Conservation (phyloP, 1,140 invertebrate genomes). For the Theocolax elegans region DNA sequence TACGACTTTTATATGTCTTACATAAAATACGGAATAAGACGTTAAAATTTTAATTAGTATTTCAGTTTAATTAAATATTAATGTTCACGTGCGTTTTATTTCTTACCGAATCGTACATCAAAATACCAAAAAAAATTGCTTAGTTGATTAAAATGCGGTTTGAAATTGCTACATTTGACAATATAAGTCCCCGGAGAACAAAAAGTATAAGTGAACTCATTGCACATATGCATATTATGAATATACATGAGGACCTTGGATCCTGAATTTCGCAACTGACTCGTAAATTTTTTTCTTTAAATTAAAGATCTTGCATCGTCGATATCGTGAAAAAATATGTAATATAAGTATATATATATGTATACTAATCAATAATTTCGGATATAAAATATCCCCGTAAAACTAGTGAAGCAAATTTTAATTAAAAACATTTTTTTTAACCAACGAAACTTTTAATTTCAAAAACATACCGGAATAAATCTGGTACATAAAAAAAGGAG, state of each 20-base stretch:
- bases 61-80: no score
- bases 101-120: no score
- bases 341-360: no score
- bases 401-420: not conserved
- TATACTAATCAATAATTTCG: not conserved
- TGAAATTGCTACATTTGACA: no score
- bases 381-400: not conserved
- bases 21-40: no score
- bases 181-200: no score
- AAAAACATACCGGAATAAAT: not conserved
- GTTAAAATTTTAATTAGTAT: no score
- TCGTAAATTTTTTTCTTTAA: not conserved
- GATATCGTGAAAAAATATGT: not conserved
- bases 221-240: not conserved
- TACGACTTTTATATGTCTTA: no score
- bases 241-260: not conserved
- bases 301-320: not conserved
- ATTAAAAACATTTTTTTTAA: no score
- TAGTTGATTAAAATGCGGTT: no score
- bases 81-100: no score
- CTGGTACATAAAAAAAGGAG: not conserved
- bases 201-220: not conserved
- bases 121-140: no score
- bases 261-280: not conserved
- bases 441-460: not conserved